Base-by-base conservation (phyloP, 2,113 vertebrate species). In the Ceuthmochares aereus region DNA sequence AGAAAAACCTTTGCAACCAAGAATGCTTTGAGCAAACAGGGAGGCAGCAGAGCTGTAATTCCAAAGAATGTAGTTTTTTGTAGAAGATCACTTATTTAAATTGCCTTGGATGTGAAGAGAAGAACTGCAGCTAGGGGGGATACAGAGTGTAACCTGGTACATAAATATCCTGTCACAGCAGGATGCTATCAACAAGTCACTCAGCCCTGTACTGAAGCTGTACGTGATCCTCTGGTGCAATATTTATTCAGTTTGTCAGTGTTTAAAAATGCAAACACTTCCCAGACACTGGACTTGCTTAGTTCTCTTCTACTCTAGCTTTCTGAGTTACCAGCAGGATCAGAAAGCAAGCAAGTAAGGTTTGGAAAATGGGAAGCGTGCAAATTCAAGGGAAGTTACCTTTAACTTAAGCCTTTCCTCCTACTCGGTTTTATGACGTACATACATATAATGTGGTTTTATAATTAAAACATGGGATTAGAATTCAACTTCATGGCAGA, bases 271-370 rank as follows among this genome's bases (percentile, higher is more conserved):
- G 22, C 34, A 52, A 55, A 62, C 4, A 7, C 30, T 42, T 73
- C 2, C 17, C 67, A 62, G 30, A 42, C 0, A 0, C 2, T 3
- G 6, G 34, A 74, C 60, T 81, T 0, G 0, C 22, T 49, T 58
- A 11, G 5, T 72, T 86, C 67, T 81, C 59, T 64, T 63, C 36
- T 34, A 52, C 9, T 30, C 26, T 47, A 73, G 25, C 36, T 52
- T 64, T 32, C 29, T 0, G 0, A 84, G 47, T 21, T 42, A 69
- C 0, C 51, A 73, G 52, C 23, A 88, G 14, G 26, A 69, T 26
- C 58, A 77, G 34, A 56, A 88, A 49, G 40, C 6, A 89, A 29
- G 52, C 11, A 56, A 79, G 27, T 6, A 37, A 84, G 49, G 43
- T 19, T 56, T 4, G 0, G 19, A 59, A 81, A 72, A 56, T 2